Evolutionary conservation across 2,888 invertebrate species (phyloP).

Genomic region (Volucella inflata): DNA sequence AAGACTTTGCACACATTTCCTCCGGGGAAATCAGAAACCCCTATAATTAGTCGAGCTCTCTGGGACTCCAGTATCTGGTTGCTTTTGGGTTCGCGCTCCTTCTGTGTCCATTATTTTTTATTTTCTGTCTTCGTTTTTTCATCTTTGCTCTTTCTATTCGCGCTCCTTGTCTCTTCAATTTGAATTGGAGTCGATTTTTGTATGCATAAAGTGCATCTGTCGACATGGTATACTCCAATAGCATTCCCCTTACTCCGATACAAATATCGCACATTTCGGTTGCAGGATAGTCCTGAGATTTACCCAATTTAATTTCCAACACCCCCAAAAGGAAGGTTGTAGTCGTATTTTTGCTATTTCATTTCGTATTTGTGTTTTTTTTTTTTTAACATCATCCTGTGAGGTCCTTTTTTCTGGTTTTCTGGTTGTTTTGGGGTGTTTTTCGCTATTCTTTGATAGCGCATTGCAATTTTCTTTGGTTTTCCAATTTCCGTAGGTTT

Average conservation of each 20-base stretch:
- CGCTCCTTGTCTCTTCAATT: constrained; percentile 25
- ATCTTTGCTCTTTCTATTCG: constrained; percentile 1
- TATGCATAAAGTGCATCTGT: constrained; percentile 73
- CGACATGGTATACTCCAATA: constrained; percentile 40
- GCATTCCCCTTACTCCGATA: neutral
- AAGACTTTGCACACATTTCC: constrained; percentile 59
- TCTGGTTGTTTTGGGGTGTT: neutral
- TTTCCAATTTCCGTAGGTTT: neutral
- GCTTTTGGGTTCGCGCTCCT: constrained; percentile 26
- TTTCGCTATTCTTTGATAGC: constrained; percentile 30
- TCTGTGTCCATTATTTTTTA: constrained; percentile 1
- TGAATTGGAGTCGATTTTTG: constrained; percentile 58
- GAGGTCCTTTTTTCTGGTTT: constrained; percentile 18
- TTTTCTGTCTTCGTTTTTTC: neutral
- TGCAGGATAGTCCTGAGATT: constrained; percentile 56
- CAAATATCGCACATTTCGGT: constrained; percentile 31
- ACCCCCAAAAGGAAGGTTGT: constrained; percentile 27
- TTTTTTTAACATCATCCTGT: constrained; percentile 1
- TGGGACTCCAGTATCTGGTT: constrained; percentile 25
- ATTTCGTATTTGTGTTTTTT: neutral
- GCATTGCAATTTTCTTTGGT: constrained; percentile 50
- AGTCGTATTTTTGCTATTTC: constrained; percentile 21
- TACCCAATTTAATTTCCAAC: constrained; percentile 71
- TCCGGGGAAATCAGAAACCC: constrained; percentile 71
- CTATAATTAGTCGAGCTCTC: constrained; percentile 67